Evolutionary conservation across 2,888 invertebrate species (phyloP).

Genomic region (Chymomyza procnemis): DNA sequence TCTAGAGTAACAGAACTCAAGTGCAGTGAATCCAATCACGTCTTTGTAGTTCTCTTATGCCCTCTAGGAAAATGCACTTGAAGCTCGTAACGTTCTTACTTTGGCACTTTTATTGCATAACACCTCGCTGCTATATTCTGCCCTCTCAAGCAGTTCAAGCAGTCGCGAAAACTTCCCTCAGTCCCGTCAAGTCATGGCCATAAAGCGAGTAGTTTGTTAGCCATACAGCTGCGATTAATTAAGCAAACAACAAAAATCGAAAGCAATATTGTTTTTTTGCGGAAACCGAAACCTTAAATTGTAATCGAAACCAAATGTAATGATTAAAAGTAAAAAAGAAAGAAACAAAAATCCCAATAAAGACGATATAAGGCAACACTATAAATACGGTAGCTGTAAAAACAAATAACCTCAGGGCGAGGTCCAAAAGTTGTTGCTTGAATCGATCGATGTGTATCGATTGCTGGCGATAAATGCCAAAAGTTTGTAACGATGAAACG

Average conservation of each 20-base stretch:
- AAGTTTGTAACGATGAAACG: not conserved
- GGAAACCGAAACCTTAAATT: not conserved
- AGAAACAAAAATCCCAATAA: too few relatives aligned
- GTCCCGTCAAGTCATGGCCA: not conserved
- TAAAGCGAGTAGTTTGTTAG: conserved; percentile 30
- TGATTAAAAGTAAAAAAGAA: too few relatives aligned
- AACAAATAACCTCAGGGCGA: conserved; percentile 62
- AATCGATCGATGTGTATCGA: conserved; percentile 20
- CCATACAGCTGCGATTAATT: conserved; percentile 73
- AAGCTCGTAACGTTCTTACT: too few relatives aligned
- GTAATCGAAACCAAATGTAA: not conserved
- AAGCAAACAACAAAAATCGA: conserved; percentile 45
- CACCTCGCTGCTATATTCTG: too few relatives aligned
- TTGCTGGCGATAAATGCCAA: conserved; percentile 3
- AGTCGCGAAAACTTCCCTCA: too few relatives aligned
- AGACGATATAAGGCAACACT: too few relatives aligned
- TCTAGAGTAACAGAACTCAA: too few relatives aligned
- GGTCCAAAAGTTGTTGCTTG: conserved; percentile 1
- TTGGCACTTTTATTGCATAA: too few relatives aligned
- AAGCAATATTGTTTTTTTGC: not conserved
- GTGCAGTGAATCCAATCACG: too few relatives aligned
- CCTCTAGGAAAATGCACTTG: too few relatives aligned
- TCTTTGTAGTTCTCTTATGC: too few relatives aligned
- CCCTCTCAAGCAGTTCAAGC: too few relatives aligned
- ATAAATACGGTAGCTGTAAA: conserved; percentile 69